These are phyloP conservation scores for Brenthis hecate DNA, from an alignment of 2,888 invertebrate species.

Conservation along the genomic window DNA sequence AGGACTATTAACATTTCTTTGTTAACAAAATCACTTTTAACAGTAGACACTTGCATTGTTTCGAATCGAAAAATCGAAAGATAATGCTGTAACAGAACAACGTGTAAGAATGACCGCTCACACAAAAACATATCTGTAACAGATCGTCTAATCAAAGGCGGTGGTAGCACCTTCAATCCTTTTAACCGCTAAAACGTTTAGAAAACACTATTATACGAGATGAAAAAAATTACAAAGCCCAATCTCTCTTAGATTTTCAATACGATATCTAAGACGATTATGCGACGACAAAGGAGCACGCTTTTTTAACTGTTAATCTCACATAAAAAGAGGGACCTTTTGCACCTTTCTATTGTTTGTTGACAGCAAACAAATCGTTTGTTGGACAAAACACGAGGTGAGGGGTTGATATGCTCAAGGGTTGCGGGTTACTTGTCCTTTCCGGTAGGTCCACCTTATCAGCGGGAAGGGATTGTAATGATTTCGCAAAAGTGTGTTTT, in stretches of 20 bases:
- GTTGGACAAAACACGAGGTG: conserved; percentile 65
- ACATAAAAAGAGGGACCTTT: conserved; percentile 56
- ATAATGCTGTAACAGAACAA: conserved; percentile 27
- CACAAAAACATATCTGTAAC: conserved; percentile 59
- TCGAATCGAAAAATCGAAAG: too few relatives aligned
- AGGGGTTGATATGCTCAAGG: conserved; percentile 73
- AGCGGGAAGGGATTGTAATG: conserved; percentile 45
- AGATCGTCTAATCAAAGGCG: conserved; percentile 56
- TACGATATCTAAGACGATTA: conserved; percentile 77
- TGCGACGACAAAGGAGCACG: conserved; percentile 66
- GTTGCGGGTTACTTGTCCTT: conserved; percentile 74
- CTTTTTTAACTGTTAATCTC: conserved; percentile 72
- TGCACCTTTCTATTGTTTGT: conserved; percentile 77
- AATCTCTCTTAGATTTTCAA: conserved; percentile 58
- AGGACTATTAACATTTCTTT: neutral
- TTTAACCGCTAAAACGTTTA: conserved; percentile 71
- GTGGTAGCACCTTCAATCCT: conserved; percentile 59
- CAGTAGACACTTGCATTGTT: conserved; percentile 6
- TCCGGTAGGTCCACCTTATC: conserved; percentile 58
- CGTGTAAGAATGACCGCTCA: conserved; percentile 39
- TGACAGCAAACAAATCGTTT: conserved; percentile 81
- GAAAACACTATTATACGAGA: conserved; percentile 58
- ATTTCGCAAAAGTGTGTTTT: conserved; percentile 27
- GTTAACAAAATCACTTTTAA: neutral
- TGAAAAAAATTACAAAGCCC: conserved; percentile 64